These are phyloP conservation scores for Polydrusus cervinus DNA, from an alignment of 2,888 invertebrate species.

Conservation along the genomic window DNA sequence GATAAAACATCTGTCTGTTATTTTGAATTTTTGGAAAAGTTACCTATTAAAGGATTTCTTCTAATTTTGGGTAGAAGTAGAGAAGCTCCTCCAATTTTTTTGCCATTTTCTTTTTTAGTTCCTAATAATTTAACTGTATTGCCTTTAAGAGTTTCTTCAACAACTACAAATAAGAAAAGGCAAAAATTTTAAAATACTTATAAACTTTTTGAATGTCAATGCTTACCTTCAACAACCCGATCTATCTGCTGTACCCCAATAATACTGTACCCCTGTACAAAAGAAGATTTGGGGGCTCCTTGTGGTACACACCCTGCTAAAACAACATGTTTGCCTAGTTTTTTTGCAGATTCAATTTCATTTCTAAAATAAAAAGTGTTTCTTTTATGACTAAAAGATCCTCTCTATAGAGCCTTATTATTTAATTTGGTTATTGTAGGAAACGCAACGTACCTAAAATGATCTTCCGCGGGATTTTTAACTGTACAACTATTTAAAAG, in stretches of 20 bases:
- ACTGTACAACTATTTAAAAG: constrained; percentile 98
- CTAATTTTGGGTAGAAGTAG: constrained; percentile 94
- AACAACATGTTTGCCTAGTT: constrained; percentile 87
- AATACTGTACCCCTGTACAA: constrained; percentile 87
- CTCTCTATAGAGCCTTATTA: background rate
- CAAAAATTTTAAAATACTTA: background rate
- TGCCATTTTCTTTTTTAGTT: constrained; percentile 85
- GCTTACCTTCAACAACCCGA: constrained; percentile 86
- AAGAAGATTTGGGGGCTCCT: constrained; percentile 85
- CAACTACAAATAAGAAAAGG: constrained; percentile 75
- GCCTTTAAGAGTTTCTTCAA: constrained; percentile 97
- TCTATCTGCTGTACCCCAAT: constrained; percentile 99
- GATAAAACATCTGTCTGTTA: no score
- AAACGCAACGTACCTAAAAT: constrained; percentile 78
- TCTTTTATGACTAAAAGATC: background rate
- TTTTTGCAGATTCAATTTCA: constrained; percentile 85
- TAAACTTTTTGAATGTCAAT: background rate
- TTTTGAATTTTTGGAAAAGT: background rate
- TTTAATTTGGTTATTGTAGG: background rate
- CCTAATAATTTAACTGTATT: constrained; percentile 73
- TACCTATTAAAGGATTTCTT: constrained; percentile 89
- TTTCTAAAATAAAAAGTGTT: constrained; percentile 76
- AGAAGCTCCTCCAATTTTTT: constrained; percentile 89
- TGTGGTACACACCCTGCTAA: constrained; percentile 99
- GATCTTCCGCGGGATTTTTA: constrained; percentile 97